Conservation (phyloP, 1,140 invertebrate species). For the Cyrtorhinus lividipennis region DNA sequence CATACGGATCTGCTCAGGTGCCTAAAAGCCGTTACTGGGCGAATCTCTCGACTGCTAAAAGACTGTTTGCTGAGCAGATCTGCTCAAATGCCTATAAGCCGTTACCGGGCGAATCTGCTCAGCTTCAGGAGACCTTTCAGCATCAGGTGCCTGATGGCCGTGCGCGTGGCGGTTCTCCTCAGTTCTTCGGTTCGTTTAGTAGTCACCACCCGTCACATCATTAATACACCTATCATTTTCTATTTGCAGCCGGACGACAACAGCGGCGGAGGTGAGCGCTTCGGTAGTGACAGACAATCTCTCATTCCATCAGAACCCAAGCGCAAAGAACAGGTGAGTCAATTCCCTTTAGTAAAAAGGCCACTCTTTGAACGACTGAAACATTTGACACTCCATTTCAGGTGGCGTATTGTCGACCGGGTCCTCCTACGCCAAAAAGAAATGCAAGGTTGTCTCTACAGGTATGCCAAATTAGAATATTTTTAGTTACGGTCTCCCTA, state of each 20-base stretch:
- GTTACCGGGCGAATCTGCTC: no score
- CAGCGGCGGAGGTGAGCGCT: conserved; percentile 42
- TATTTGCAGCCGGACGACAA: conserved; percentile 10
- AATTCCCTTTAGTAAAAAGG: neutral
- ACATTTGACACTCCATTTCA: conserved; percentile 22
- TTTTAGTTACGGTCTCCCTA: neutral
- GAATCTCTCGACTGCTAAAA: neutral
- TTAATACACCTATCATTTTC: conserved; percentile 5
- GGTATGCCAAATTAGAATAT: conserved; percentile 24
- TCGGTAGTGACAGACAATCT: conserved; percentile 18
- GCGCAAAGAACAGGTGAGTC: neutral
- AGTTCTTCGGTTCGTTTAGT: neutral
- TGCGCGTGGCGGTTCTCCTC: no score
- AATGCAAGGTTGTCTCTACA: conserved; percentile 50
- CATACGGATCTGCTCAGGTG: neutral
- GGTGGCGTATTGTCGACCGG: conserved; percentile 60
- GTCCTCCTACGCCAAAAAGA: conserved; percentile 65
- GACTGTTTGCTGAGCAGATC: neutral
- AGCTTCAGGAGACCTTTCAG: neutral
- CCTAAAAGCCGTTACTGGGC: neutral
- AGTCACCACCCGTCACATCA: conserved; percentile 24
- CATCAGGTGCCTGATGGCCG: no score
- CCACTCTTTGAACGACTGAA: neutral
- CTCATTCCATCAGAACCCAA: neutral
- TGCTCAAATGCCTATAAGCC: neutral